Conservation (phyloP, 2,888 invertebrate species). For the Trachelus troglodyta region DNA sequence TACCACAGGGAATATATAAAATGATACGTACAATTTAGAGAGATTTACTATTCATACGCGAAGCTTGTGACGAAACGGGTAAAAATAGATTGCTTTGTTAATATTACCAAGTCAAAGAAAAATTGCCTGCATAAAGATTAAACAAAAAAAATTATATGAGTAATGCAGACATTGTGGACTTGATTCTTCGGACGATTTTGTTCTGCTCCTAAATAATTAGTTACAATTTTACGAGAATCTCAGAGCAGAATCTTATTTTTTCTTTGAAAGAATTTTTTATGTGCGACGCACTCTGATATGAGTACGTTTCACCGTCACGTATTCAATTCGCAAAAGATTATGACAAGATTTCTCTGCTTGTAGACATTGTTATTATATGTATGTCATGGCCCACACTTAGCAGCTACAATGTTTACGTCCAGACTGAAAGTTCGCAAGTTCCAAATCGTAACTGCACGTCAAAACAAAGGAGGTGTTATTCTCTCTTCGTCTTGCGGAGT, state of each 20-base stretch:
- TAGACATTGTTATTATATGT: background rate
- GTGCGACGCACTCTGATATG: background rate
- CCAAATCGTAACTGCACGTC: background rate
- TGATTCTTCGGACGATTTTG: no score
- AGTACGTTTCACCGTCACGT: background rate
- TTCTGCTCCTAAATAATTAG: no score
- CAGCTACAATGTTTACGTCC: no score
- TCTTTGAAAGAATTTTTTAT: background rate
- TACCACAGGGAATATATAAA: background rate
- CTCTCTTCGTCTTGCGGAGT: background rate
- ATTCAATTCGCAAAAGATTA: background rate
- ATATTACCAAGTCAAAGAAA: background rate
- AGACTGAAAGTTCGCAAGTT: background rate
- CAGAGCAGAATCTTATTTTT: no score
- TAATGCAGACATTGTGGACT: background rate
- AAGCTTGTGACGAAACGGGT: background rate
- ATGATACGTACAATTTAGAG: background rate
- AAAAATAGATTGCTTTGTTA: background rate
- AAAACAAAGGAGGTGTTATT: background rate
- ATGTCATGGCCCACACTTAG: background rate
- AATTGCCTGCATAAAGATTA: background rate
- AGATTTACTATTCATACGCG: background rate
- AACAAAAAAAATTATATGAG: background rate
- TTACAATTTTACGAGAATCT: no score
- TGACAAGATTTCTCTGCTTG: background rate